Percentiles rank a stretch among this genome's conserved stretches.
phyloP scores from a whole-genome alignment of 1,140 invertebrate genomes.

The Drosophila seguyi region DNA sequence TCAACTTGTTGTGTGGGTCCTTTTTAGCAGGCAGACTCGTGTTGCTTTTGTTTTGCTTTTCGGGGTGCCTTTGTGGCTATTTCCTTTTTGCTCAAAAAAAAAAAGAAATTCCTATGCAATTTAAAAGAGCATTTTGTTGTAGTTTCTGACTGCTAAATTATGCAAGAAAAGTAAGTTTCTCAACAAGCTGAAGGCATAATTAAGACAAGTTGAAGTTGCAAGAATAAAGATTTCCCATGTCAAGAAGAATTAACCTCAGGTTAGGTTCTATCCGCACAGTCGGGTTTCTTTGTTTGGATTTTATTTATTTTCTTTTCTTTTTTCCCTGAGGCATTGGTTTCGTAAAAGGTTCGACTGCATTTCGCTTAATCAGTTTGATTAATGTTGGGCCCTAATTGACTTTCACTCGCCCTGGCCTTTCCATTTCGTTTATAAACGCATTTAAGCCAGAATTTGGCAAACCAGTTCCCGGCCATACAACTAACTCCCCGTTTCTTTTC shows the following conservation, averaged over 20 bases:
- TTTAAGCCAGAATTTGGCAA: conserved; percentile 28
- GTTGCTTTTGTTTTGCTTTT: conserved; percentile 54
- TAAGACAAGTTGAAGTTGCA: conserved; percentile 2
- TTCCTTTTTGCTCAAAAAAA: conserved; percentile 20
- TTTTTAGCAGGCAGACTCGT: conserved; percentile 35
- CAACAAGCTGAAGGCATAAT: conserved; percentile 14
- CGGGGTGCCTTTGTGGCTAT: background rate
- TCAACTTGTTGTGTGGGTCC: conserved; percentile 58
- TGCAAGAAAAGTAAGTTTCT: conserved; percentile 8
- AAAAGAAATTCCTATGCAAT: conserved; percentile 53
- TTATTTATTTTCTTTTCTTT: background rate
- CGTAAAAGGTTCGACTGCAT: conserved; percentile 46
- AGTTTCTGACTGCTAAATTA: conserved; percentile 25
- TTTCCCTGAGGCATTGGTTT: conserved; percentile 2
- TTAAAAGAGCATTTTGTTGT: conserved; percentile 9
- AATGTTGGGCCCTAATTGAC: conserved; percentile 81
- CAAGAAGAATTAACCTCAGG: conserved; percentile 31
- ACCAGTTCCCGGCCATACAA: conserved; percentile 19
- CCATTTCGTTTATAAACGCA: conserved; percentile 50
- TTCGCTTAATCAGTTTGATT: conserved; percentile 71
- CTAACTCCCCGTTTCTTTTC: conserved; percentile 19
- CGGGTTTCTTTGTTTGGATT: conserved; percentile 7
- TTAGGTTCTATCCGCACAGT: conserved; percentile 7
- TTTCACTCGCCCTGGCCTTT: conserved; percentile 63
- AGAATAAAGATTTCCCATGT: conserved; percentile 22